Percentiles rank a stretch among this genome's conserved stretches.
These are phyloP conservation scores for Kryphioiulus occultus DNA, from an alignment of 2,888 invertebrate species.

Conservation along the genomic window DNA sequence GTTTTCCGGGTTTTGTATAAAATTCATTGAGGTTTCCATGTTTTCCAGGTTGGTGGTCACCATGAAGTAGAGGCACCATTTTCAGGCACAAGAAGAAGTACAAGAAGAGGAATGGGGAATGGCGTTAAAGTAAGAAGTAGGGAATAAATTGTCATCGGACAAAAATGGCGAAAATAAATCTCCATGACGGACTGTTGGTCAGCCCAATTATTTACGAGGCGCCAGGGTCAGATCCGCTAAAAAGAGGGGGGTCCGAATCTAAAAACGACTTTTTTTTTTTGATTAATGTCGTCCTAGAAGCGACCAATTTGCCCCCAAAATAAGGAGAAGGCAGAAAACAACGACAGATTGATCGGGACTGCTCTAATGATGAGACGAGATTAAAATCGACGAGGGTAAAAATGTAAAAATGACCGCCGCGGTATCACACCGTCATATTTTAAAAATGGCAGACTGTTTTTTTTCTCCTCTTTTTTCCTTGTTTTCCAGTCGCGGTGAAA, in stretches of 20 bases:
- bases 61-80: too few species aligned
- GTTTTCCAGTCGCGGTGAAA: background rate
- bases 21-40: too few species aligned
- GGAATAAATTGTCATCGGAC: background rate
- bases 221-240: background rate
- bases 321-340: background rate
- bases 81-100: too few species aligned
- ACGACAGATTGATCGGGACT: background rate
- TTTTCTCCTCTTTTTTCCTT: background rate
- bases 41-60: too few species aligned
- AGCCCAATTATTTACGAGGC: slow-evolving; percentile 2
- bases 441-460: background rate
- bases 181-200: background rate
- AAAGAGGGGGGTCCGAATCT: background rate
- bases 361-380: background rate
- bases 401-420: background rate
- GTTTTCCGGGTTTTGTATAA: too few species aligned
- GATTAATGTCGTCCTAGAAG: background rate
- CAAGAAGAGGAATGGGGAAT: background rate
- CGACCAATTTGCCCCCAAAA: background rate
- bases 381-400: background rate
- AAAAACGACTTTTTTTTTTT: background rate
- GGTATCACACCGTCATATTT: slow-evolving; percentile 13
- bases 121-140: background rate
- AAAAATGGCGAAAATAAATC: slow-evolving; percentile 12